These are phyloP conservation scores for Callospermophilus lateralis DNA, from an alignment of 2,113 vertebrate genomes.

Conservation along the genomic window DNA sequence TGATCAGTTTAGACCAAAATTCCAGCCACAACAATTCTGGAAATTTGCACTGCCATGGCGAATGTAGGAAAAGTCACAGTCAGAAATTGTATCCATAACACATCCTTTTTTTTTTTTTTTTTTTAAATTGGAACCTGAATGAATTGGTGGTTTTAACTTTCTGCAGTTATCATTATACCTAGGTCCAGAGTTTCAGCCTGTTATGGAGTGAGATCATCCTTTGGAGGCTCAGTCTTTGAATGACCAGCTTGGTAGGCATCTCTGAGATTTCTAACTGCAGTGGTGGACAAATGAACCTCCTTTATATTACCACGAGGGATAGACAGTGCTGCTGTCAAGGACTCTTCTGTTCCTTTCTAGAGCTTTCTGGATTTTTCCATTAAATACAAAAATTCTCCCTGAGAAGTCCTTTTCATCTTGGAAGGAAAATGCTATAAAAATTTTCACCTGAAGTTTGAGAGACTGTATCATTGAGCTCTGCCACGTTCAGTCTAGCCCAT, in stretches of 20 bases:
- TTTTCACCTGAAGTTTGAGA: constrained; percentile 23
- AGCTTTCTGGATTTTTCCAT: constrained; percentile 5
- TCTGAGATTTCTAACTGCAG: neutral
- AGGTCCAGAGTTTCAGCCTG: neutral
- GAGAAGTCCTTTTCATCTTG: neutral
- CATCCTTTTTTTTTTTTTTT: constrained; percentile 48
- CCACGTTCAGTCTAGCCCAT: neutral
- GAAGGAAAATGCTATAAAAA: neutral
- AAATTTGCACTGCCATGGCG: constrained; percentile 41
- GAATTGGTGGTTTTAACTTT: constrained; percentile 41
- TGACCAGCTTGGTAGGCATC: neutral
- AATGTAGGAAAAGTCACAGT: constrained; percentile 64
- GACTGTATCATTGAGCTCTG: neutral
- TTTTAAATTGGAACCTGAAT: neutral
- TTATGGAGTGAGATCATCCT: neutral
- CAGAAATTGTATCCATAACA: constrained; percentile 46
- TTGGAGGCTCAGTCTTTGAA: neutral
- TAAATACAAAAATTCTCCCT: neutral
- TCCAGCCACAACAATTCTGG: constrained; percentile 69
- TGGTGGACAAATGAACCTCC: neutral
- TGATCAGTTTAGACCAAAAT: constrained; percentile 79
- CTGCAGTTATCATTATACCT: neutral
- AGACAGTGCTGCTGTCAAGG: neutral
- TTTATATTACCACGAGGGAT: neutral
- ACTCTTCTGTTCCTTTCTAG: neutral